Base-by-base conservation (phyloP, 30 jellyfish, hydroid and myxozoan genomes). In the Sanderia malayensis region DNA sequence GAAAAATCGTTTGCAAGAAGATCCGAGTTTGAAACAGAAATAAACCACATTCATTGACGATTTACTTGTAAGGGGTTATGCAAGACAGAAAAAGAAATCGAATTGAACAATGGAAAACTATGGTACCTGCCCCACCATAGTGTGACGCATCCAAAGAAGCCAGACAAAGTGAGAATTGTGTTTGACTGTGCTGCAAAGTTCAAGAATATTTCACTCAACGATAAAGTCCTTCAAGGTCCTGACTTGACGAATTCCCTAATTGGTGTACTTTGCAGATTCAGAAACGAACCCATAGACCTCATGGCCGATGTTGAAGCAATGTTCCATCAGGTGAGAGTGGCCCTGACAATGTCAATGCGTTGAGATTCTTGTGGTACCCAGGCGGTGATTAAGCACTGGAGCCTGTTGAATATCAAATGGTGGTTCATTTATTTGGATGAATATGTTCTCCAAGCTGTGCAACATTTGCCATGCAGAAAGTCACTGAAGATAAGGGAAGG, bases 91-190 rank as follows among this genome's bases (percentile, higher is more conserved):
- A 37, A n/a, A 8, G 75, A 63, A 29, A 23, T 57, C 26, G 27
- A 31, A 46, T 11, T 17, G 26, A 53, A 34, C 21, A 73, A 7
- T n/a, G 57, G 55, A 8, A 41, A 41, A 41, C 15, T 49, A 26
- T 81, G 94, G 94, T 81, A 69, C 45, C 74, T 81, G 13, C 94
- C 94, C 4, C 86, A 71, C 45, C 94, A 81, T 45, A 58, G 57
- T 4, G 86, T 81, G 21, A 63, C 22, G 4, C 4, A 63, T 29
- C 27, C 74, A 0, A 58, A 32, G 71, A 34, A n/a, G 30, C 49
- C 49, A 32, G 80, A 15, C 55, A 55, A 19, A 24, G 57, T 34
- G 33, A 2, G 62, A 9, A 73, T 80, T 1, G 86, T 80, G 15
- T 80, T 80, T 44, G 87, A 81, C 74, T 66, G 84, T 25, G 71